Conservation (phyloP, 2,113 vertebrate genomes). For the Oryzias curvinotus region DNA sequence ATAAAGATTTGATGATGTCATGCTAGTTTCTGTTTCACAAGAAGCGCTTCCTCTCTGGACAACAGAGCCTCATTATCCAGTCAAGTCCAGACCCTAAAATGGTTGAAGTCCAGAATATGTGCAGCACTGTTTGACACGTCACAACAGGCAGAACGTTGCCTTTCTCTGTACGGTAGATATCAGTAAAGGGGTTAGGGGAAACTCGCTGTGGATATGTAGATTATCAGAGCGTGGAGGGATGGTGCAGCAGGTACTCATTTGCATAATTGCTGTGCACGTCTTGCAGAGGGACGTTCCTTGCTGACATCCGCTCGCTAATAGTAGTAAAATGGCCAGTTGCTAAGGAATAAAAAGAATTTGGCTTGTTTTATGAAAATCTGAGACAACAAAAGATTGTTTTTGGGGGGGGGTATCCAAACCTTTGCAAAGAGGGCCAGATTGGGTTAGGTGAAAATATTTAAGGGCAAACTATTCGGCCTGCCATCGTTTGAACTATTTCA, state of each 20-base stretch:
- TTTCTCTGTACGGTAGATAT: slow-evolving; percentile 7
- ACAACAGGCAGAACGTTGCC: not conserved
- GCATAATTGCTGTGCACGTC: slow-evolving; percentile 29
- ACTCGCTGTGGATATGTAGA: slow-evolving; percentile 9
- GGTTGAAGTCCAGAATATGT: not conserved
- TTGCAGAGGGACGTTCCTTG: not conserved
- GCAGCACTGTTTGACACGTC: not conserved
- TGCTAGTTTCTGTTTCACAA: too few species aligned
- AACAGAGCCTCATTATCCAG: too few species aligned
- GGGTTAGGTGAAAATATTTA: too few species aligned
- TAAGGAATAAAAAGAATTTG: not conserved
- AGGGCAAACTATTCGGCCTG: too few species aligned
- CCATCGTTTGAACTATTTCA: too few species aligned
- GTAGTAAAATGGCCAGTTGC: slow-evolving; percentile 2
- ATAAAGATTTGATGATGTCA: too few species aligned
- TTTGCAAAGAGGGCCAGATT: too few species aligned
- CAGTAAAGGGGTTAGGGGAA: not conserved
- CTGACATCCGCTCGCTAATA: slow-evolving; percentile 10
- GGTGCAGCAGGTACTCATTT: not conserved
- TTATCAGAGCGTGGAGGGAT: slow-evolving; percentile 11
- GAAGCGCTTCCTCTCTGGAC: too few species aligned
- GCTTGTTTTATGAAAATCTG: not conserved
- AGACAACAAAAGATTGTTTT: not conserved
- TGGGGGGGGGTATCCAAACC: too few species aligned
- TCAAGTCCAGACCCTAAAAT: too few species aligned